Base-by-base conservation (phyloP, 2,888 invertebrate species). In the Cordylochernes scorpioides region DNA sequence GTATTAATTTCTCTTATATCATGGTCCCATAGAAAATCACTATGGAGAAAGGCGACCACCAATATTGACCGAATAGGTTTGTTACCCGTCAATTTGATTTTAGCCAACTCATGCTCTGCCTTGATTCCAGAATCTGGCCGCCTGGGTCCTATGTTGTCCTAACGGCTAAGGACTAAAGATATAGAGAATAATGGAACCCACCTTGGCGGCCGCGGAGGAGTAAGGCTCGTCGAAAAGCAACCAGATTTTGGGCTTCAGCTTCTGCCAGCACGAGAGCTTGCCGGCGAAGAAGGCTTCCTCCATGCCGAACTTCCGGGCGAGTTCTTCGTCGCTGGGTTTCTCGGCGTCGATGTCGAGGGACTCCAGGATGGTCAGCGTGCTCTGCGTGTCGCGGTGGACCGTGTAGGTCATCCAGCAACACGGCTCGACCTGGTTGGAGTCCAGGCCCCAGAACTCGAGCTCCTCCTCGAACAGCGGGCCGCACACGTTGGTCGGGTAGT, bases 331-430 rank as follows among this genome's bases (percentile, higher is more conserved):
- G 12, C 57, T 58, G 3, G 57, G 56, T 34, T 56, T 56, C 17
- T 51, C 61, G 7, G 58, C 56, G 39, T 63, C 63, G 22, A 61
- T 50, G 42, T 63, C 63, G 32, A 63, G 49, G 21, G 56, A 49
- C 44, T 60, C 59, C 24, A 60, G 44, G 24, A 59, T 58, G 17
- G 54, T 52, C 32, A 60, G 44, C 6, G 59, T 59, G 33, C 57
- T 57, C 45, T 60, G 55, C 1, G 60, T 61, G 44, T 61, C 59
- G 25, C 52, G 32, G 38, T 61, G 60, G 69, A 35, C 80, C 3
- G 60, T 60, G 45, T 60, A 60, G 7, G 60, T 60, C 60, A 59
- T 60, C 59, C 60, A 61, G 41, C 60, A 60, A 43, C 60, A 60
- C 1, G 60, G 60, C 42, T 60, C 60, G 26, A 60, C 59, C 40